phyloP scores from a whole-genome alignment of 1,140 invertebrate genomes.

The Penaeus indicus region DNA sequence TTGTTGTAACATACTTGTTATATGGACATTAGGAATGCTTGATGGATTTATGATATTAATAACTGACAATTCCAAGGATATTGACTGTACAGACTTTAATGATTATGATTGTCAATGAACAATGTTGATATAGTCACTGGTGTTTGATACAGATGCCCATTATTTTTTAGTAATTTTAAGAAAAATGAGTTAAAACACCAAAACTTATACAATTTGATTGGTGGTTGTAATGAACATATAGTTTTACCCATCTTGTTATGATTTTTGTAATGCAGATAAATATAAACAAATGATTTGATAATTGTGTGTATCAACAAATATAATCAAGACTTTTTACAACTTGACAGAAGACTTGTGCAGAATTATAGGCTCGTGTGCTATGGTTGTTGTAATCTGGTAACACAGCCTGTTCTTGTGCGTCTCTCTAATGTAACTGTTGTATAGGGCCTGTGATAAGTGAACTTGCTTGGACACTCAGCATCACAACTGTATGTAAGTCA shows the following conservation, averaged over 20 bases:
- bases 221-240: no score
- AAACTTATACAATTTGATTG: neutral
- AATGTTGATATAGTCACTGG: constrained; percentile 4
- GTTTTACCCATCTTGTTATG: no score
- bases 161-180: constrained; percentile 20
- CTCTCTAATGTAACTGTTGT: constrained; percentile 45
- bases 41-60: no score
- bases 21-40: no score
- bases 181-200: neutral
- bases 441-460: constrained; percentile 55
- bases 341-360: constrained; percentile 16
- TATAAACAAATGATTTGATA: neutral
- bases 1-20: no score
- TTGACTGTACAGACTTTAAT: constrained; percentile 24
- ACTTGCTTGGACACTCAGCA: constrained; percentile 41
- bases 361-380: constrained; percentile 35
- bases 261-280: constrained; percentile 1
- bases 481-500: constrained; percentile 48
- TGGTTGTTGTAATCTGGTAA: constrained; percentile 43
- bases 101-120: neutral
- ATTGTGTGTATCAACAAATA: constrained; percentile 11
- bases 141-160: constrained; percentile 28
- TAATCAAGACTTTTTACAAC: neutral
- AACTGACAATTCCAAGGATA: constrained; percentile 6
- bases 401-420: constrained; percentile 12